These are phyloP conservation scores for Zaprionus africanus DNA, from an alignment of 1,140 invertebrate species.

Conservation along the genomic window DNA sequence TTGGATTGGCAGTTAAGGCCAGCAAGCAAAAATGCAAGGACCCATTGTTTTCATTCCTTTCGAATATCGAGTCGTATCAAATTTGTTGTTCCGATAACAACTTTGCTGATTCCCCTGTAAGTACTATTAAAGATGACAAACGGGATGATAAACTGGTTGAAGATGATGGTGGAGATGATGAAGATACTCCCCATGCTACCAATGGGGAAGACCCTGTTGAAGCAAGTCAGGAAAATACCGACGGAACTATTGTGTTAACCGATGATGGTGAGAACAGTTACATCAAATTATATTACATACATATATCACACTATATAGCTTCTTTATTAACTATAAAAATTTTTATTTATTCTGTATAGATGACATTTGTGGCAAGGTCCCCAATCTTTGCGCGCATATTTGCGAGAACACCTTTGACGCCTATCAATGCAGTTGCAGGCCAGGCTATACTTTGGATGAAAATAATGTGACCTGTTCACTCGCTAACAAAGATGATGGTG, in stretches of 20 bases:
- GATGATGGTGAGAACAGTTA: conserved; percentile 54
- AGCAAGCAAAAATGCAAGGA: conserved; percentile 71
- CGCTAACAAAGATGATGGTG: conserved; percentile 13
- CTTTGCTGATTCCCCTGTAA: conserved; percentile 11
- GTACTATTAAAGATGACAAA: neutral
- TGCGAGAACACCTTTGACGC: conserved; percentile 88
- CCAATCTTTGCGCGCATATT: conserved; percentile 89
- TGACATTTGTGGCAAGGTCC: conserved; percentile 87
- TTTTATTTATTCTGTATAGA: conserved; percentile 65
- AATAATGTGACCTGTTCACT: conserved; percentile 87
- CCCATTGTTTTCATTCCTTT: conserved; percentile 65
- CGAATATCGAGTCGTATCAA: conserved; percentile 69
- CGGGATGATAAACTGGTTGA: neutral
- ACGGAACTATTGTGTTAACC: conserved; percentile 68
- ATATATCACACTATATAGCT: too few relatives aligned
- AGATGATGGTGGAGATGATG: neutral
- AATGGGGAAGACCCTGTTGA: conserved; percentile 3
- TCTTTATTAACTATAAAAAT: neutral
- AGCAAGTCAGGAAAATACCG: conserved; percentile 23
- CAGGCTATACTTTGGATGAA: conserved; percentile 87
- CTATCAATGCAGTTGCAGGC: conserved; percentile 89
- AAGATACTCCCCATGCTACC: neutral
- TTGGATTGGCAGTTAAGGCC: conserved; percentile 76
- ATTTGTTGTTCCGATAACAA: conserved; percentile 60
- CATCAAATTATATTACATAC: too few relatives aligned